Evolutionary conservation across 2,113 vertebrate species (phyloP).

Genomic region (Hyla sarda): DNA sequence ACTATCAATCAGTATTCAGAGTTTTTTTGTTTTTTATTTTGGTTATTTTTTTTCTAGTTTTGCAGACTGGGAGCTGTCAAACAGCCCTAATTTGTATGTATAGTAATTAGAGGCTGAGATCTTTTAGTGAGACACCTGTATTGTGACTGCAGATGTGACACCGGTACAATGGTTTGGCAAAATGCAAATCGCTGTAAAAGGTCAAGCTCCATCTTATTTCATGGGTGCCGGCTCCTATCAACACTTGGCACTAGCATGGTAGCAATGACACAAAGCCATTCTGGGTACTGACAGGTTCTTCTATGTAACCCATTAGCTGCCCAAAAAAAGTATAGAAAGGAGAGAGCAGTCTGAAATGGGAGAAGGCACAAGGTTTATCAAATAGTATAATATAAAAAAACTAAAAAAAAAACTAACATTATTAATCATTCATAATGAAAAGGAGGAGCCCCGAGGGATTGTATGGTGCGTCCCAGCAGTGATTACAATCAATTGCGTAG

Average conservation of each 20-base stretch:
- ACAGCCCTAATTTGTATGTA: not conserved
- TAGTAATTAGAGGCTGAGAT: not conserved
- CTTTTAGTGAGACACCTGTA: not conserved
- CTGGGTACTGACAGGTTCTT: not conserved
- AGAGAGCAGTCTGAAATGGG: not conserved
- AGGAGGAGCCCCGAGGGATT: no score
- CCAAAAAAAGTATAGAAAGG: not conserved
- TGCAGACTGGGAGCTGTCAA: not conserved
- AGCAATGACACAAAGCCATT: not conserved
- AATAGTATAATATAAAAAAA: not conserved
- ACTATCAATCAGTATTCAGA: not conserved
- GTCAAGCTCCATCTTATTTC: not conserved
- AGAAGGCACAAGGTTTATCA: not conserved
- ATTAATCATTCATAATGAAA: not conserved
- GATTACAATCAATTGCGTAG: slow-evolving; percentile 32
- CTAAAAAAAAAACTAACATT: not conserved
- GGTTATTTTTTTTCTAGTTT: not conserved
- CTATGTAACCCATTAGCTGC: not conserved
- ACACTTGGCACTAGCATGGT: not conserved
- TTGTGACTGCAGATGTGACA: not conserved
- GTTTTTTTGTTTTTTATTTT: not conserved
- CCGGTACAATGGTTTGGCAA: not conserved
- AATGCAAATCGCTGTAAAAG: slow-evolving; percentile 12
- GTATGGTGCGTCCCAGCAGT: not conserved
- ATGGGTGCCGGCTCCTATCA: not conserved